Conservation (phyloP, 2,113 vertebrate genomes). For the Raja brachyura region DNA sequence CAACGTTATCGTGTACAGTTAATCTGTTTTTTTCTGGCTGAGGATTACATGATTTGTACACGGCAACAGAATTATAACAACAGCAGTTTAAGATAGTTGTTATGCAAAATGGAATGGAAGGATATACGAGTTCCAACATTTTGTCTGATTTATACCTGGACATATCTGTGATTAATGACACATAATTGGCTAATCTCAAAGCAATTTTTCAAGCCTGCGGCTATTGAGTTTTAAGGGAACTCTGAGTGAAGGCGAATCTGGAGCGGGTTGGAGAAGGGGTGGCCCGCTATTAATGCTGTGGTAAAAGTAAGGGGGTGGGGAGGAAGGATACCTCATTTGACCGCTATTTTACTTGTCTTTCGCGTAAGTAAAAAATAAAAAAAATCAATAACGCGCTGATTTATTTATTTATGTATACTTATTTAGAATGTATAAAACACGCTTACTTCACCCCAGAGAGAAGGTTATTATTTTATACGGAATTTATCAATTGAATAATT, state of each 20-base stretch:
- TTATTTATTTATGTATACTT: background rate
- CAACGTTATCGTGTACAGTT: background rate
- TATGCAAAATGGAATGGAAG: conserved; percentile 48
- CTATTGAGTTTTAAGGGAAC: background rate
- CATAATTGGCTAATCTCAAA: conserved; percentile 72
- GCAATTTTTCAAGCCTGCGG: conserved; percentile 59
- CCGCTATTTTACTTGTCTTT: background rate
- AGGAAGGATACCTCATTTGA: background rate
- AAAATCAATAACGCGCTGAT: too few species aligned
- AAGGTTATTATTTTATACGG: background rate
- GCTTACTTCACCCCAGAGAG: background rate
- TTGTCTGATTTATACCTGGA: conserved; percentile 65
- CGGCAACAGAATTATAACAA: background rate
- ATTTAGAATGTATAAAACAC: background rate
- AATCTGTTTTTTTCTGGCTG: background rate
- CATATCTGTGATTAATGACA: conserved; percentile 70
- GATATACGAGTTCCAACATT: conserved; percentile 52
- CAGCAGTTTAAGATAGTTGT: conserved; percentile 51
- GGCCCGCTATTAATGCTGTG: background rate
- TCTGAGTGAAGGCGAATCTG: background rate
- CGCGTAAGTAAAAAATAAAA: background rate
- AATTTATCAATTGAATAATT: conserved; percentile 48
- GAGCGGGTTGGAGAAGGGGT: background rate
- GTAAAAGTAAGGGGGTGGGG: background rate
- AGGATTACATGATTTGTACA: background rate